Conservation (phyloP, 2,797 vertebrate genomes). For the Euthynnus affinis region DNA sequence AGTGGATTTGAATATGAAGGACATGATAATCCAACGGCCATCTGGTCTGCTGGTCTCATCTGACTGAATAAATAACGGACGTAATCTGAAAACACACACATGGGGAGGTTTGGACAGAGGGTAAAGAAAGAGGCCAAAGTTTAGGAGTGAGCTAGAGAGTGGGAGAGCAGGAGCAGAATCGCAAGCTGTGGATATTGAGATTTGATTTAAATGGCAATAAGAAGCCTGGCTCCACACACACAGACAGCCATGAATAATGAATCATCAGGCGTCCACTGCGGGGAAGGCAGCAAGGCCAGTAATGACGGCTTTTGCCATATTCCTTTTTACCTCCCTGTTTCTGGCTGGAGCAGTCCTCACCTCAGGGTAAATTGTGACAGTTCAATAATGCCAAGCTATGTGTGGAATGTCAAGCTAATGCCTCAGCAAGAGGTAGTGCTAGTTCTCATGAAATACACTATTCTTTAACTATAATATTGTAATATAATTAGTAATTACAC, state of each 20-base stretch:
- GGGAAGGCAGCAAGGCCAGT: conserved; percentile 63
- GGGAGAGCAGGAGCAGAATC: conserved; percentile 59
- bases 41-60: conserved; percentile 86
- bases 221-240: conserved; percentile 74
- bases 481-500: conserved; percentile 3
- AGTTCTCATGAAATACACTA: conserved; percentile 58
- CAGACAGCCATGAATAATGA: conserved; percentile 84
- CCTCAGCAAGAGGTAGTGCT: conserved; percentile 71
- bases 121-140: conserved; percentile 75
- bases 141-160: conserved; percentile 64
- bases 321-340: conserved; percentile 74
- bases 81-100: conserved; percentile 88
- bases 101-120: conserved; percentile 65
- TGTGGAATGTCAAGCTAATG: conserved; percentile 86
- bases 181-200: conserved; percentile 74
- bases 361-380: conserved; percentile 86
- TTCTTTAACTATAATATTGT: conserved; percentile 39
- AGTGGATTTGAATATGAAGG: conserved; percentile 88
- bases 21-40: conserved; percentile 87
- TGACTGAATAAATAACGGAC: conserved; percentile 85
- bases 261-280: conserved; percentile 70
- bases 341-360: conserved; percentile 74
- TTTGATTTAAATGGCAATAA: conserved; percentile 88
- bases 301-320: conserved; percentile 75
- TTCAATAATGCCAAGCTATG: conserved; percentile 89